Conservation (phyloP, 1,140 invertebrate genomes). For the Orius insidiosus region DNA sequence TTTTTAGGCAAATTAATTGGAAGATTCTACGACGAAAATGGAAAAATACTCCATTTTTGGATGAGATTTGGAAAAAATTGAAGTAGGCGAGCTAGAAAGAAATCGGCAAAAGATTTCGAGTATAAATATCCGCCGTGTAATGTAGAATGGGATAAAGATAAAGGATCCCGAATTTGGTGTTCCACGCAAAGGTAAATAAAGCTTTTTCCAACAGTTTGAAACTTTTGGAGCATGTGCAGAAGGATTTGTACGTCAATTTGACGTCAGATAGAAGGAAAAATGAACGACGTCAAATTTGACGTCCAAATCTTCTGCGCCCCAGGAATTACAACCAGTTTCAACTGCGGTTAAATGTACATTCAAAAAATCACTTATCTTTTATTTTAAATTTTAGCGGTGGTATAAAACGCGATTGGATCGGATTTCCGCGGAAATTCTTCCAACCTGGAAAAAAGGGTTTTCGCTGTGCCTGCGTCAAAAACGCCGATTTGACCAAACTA, state of each 20-base stretch:
- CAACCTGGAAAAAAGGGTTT: constrained; percentile 37
- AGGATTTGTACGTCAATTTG: no score
- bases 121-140: constrained; percentile 80
- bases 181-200: constrained; percentile 51
- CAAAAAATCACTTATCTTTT: not conserved
- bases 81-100: constrained; percentile 40
- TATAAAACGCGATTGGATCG: constrained; percentile 62
- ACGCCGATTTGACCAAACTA: constrained; percentile 17
- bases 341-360: no score
- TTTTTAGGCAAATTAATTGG: constrained; percentile 54
- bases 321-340: no score
- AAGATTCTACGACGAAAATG: constrained; percentile 65
- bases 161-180: constrained; percentile 76
- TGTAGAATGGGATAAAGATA: constrained; percentile 61
- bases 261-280: no score
- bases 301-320: no score
- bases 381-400: constrained; percentile 58
- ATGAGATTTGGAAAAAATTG: constrained; percentile 41
- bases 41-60: constrained; percentile 51
- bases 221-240: no score
- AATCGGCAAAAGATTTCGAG: constrained; percentile 37
- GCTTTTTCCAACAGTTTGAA: no score
- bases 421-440: constrained; percentile 64
- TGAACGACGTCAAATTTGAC: no score
- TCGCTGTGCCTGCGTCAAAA: constrained; percentile 64